These are phyloP conservation scores for Ophion ellenae DNA, from an alignment of 2,888 invertebrate genomes.

Conservation along the genomic window DNA sequence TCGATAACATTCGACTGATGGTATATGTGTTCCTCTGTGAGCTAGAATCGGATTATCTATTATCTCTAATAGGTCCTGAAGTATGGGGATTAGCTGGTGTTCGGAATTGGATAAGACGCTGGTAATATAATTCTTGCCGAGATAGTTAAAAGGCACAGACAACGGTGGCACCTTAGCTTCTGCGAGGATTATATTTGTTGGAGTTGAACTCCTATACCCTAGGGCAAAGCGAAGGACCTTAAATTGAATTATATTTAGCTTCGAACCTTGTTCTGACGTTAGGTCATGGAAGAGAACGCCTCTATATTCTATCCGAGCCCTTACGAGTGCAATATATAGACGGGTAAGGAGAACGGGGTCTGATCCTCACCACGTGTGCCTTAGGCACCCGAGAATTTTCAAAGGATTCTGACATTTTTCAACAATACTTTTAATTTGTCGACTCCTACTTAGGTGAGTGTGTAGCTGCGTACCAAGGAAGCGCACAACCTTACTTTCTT, in stretches of 20 bases:
- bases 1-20: conserved; percentile 3
- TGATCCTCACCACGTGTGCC: conserved; percentile 53
- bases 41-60: neutral
- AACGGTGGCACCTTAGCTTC: neutral
- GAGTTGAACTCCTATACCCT: conserved; percentile 52
- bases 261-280: neutral
- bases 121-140: conserved; percentile 31
- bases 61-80: neutral
- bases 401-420: conserved; percentile 17
- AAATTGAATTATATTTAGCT: conserved; percentile 53
- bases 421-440: neutral
- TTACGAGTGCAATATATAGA: conserved; percentile 33
- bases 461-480: neutral
- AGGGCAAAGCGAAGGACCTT: conserved; percentile 46
- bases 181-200: conserved; percentile 53
- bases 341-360: conserved; percentile 39
- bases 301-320: conserved; percentile 50
- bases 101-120: conserved; percentile 3
- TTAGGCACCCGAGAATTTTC: conserved; percentile 13
- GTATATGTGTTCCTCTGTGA: neutral
- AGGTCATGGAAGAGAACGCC: conserved; percentile 31
- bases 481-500: neutral
- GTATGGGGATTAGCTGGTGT: neutral
- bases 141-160: neutral
- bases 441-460: neutral